A percentile compares a stretch with the other conserved stretches of the same genome.
phyloP scores from a whole-genome alignment of 2,888 invertebrate genomes.

The Palloptera scutellata region DNA sequence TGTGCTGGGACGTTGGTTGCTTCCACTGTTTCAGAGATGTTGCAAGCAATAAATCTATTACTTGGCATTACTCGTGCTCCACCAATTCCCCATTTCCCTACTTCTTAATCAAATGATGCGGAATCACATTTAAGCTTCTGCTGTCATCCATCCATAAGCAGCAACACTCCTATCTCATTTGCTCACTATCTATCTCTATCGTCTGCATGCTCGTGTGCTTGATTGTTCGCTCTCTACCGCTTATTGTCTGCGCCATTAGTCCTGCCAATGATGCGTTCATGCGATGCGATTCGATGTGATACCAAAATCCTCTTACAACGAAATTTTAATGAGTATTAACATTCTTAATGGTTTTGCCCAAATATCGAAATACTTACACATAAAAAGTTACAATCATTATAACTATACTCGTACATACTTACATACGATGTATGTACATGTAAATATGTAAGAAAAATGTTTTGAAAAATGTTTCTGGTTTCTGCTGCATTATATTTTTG shows the following conservation, averaged over 20 bases:
- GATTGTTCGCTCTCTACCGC: not conserved
- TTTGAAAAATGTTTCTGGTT: no score
- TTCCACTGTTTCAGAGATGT: no score
- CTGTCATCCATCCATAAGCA: not conserved
- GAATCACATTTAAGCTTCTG: constrained; percentile 16
- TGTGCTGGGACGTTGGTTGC: no score
- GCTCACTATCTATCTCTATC: not conserved
- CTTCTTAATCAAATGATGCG: constrained; percentile 31
- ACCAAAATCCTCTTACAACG: constrained; percentile 4
- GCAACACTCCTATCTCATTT: not conserved
- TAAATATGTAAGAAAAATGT: not conserved
- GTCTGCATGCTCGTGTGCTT: not conserved
- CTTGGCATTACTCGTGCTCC: not conserved
- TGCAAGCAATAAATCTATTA: no score
- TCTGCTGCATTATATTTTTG: no score
- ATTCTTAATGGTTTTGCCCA: constrained; percentile 11
- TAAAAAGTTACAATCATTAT: not conserved
- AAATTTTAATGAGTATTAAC: constrained; percentile 14
- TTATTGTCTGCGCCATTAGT: constrained; percentile 32
- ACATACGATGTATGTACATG: not conserved
- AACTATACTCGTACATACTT: not conserved
- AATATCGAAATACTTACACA: constrained; percentile 1
- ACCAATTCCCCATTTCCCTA: not conserved
- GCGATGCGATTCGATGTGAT: not conserved
- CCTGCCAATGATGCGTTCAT: constrained; percentile 25